Evolutionary conservation across 1,140 invertebrate species (phyloP), one percentile per base, ranked within the genome.

Genomic region (Neotoxoptera formosana): DNA sequence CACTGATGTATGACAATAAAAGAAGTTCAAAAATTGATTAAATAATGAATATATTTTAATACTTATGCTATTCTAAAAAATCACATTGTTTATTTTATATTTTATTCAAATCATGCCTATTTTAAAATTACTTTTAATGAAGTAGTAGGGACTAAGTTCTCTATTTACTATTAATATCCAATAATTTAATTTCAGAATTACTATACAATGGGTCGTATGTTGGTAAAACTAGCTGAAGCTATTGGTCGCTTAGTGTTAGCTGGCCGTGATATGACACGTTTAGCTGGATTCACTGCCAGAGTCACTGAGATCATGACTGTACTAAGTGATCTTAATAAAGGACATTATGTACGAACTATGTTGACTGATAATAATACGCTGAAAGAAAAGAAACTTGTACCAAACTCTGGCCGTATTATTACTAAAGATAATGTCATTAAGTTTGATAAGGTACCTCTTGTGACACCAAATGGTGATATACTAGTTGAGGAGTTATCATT

Each of bases 381-480:
- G 90, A 87, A 86, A 23, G 56, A 60, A 47, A 93, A 93, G 23
- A 94, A 67, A 45, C 93, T 97, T 34, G 95, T 95, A 3, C 97
- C 98, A 9, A 98, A 98, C 93, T 96, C 96, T 93, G 98, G 99
- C 47, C 96, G 96, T 95, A 97, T 99, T 93, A 96, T 98, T 30
- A 97, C 97, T 95, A 96, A 97, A 95, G 98, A 99, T 95, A 98
- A 99, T 95, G 96, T 99, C 20, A 99, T 99, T 94, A 96, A 96
- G 93, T 99, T 99, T 95, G 98, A 99, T 88, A 96, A 97, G 93
- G 99, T 99, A 11, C 99, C 99, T 7, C 95, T 99, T 41, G 97
- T 99, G 21, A 99, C 99, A 7, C 99, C 99, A 9, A 99, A 99
- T 95, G 99, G 99, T 21, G 99, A 99, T 95, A 96, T 99, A 36